These are phyloP conservation scores for Aromia moschata DNA, from an alignment of 2,888 invertebrate genomes.

Conservation along the genomic window DNA sequence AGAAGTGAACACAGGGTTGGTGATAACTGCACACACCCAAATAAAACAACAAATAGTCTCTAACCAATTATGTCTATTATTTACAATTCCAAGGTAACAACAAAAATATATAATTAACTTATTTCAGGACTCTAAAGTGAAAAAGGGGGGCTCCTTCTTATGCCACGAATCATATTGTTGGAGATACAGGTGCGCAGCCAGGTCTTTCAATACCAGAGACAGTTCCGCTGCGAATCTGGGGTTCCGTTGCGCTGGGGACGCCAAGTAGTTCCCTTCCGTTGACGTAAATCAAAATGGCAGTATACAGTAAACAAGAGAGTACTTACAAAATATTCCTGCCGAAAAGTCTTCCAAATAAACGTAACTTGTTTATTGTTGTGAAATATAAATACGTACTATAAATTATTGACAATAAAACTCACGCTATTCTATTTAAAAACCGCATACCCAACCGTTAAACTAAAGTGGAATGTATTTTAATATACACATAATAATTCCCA, in stretches of 20 bases:
- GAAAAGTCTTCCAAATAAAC: constrained; percentile 53
- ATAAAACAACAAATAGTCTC: constrained; percentile 10
- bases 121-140: constrained; percentile 79
- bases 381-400: constrained; percentile 24
- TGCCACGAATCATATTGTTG: constrained; percentile 92
- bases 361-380: constrained; percentile 29
- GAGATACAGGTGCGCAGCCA: constrained; percentile 91
- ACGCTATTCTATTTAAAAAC: constrained; percentile 3
- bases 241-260: constrained; percentile 82
- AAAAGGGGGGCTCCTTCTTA: constrained; percentile 95
- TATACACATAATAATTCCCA: constrained; percentile 6
- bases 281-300: constrained; percentile 34
- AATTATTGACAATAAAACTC: constrained; percentile 29
- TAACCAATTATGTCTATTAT: constrained; percentile 32
- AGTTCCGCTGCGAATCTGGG: constrained; percentile 94
- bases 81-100: constrained; percentile 38
- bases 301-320: constrained; percentile 30
- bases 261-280: constrained; percentile 18
- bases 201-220: constrained; percentile 94
- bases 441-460: constrained; percentile 12
- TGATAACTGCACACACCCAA: too few species aligned
- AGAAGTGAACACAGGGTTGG: too few species aligned
- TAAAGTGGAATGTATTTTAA: constrained; percentile 17
- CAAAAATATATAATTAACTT: constrained; percentile 40
- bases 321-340: constrained; percentile 50